Evolutionary conservation across 2,888 invertebrate genomes (phyloP).

Genomic region (Amiota communis): DNA sequence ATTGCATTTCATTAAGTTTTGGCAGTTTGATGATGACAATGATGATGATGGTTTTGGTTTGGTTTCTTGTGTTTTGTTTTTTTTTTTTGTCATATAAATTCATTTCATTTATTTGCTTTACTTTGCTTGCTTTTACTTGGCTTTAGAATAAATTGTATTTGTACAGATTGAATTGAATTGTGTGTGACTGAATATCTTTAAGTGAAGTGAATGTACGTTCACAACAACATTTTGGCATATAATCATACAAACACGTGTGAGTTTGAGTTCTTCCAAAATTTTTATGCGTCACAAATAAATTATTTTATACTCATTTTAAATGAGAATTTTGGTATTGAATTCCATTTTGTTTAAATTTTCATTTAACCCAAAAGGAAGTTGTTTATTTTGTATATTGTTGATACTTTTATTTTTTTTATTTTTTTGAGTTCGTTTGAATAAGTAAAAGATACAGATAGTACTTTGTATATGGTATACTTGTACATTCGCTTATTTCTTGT

Average conservation of each 20-base stretch:
- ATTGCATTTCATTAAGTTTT: constrained; percentile 62
- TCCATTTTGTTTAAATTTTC: constrained; percentile 16
- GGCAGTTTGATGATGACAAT: background rate
- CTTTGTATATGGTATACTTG: too few relatives aligned
- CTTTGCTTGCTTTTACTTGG: background rate
- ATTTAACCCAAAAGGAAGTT: constrained; percentile 26
- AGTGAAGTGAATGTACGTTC: background rate
- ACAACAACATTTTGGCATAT: background rate
- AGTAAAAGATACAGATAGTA: background rate
- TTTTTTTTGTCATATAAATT: constrained; percentile 19
- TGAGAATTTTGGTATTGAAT: background rate
- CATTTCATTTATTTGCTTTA: constrained; percentile 8
- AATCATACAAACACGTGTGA: background rate
- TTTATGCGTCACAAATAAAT: background rate
- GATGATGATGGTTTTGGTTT: background rate
- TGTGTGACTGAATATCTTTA: background rate
- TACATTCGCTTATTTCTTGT: background rate
- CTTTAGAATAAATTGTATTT: constrained; percentile 2
- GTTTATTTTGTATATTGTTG: background rate
- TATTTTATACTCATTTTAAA: too few relatives aligned
- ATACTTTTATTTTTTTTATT: constrained; percentile 1
- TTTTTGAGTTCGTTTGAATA: background rate
- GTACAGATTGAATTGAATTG: too few relatives aligned
- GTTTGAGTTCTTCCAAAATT: too few relatives aligned
- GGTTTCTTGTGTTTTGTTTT: constrained; percentile 2